phyloP scores from a whole-genome alignment of 2,797 vertebrate genomes.

The Tapirus indicus region DNA sequence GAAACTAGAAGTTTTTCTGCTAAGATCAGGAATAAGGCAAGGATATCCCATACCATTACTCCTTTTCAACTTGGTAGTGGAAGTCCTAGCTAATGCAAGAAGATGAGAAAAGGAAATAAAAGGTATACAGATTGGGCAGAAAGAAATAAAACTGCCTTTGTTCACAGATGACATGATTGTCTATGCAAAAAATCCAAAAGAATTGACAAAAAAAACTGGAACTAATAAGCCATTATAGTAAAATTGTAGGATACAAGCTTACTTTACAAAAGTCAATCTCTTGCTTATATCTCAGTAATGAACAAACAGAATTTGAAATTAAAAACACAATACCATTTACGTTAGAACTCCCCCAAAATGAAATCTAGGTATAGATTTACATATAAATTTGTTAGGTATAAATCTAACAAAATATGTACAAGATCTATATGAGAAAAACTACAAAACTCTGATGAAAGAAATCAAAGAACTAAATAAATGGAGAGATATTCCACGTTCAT shows the following conservation, averaged over 20 bases:
- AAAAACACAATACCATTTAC: background rate
- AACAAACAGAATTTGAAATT: background rate
- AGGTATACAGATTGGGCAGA: background rate
- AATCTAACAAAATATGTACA: background rate
- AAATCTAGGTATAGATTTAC: background rate
- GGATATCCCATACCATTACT: background rate
- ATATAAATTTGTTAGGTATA: background rate
- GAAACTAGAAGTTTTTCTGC: background rate
- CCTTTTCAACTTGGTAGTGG: background rate
- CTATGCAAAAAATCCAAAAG: background rate
- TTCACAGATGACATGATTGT: background rate
- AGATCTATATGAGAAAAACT: background rate
- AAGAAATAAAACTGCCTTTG: background rate
- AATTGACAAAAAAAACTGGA: background rate
- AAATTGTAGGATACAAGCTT: background rate
- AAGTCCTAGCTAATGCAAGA: background rate
- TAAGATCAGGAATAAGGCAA: background rate
- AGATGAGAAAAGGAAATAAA: background rate
- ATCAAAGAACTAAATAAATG: background rate
- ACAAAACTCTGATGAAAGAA: background rate
- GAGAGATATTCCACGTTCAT: background rate
- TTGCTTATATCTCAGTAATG: background rate
- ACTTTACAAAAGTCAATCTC: background rate
- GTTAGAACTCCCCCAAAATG: background rate
- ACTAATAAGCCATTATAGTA: background rate